Evolutionary conservation across 2,797 vertebrate genomes (phyloP), one percentile per base, ranked within the genome.

Genomic region (Gymnodraco acuticeps): DNA sequence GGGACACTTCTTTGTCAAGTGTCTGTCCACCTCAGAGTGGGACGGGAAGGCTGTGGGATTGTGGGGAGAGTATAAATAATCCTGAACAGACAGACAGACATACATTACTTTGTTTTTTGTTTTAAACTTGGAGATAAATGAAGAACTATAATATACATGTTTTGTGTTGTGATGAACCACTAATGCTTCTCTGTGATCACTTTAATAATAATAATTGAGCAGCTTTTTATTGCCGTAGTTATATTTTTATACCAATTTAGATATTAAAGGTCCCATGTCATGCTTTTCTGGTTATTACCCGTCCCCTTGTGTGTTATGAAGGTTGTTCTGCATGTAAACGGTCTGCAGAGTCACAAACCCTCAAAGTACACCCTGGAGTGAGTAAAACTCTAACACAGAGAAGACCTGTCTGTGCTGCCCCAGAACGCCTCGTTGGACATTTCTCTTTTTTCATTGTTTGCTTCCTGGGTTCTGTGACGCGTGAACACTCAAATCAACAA

Each of bases 1-100:
- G 62, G 96, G 96, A 55, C 95, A 98, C 85, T 97, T 96, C 92
- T 96, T 98, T 63, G 95, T 98, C 55, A 95, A 83, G 62, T 97
- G 97, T 86, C 92, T 98, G 67, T 95, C 93, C 75, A 96, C 94
- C 0, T 67, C 93, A 0, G 93, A 96, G 73, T 98, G 97, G 64
- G 92, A 97, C 0, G 80, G 95, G 15, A 96, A 96, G 83, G 92
- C 82, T 0, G 94, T 97, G 27, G 96, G 97, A 42, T 68, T 97
- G 62, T 96, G 90, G 43, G 95, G 94, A 56, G 92, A 96, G n/a
- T 97, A 98, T 51, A 91, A 90, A 62, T 90, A 85, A 87, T 52
- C 59, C 45, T 45, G 50, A 17, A 17, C 11, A 10, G 6, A 38
- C 33, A 38, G 6, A 38, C 33, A 38, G 6, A 38, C 33, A 27